phyloP scores from a whole-genome alignment of 2,113 vertebrate genomes.

The Accipiter cooperii region DNA sequence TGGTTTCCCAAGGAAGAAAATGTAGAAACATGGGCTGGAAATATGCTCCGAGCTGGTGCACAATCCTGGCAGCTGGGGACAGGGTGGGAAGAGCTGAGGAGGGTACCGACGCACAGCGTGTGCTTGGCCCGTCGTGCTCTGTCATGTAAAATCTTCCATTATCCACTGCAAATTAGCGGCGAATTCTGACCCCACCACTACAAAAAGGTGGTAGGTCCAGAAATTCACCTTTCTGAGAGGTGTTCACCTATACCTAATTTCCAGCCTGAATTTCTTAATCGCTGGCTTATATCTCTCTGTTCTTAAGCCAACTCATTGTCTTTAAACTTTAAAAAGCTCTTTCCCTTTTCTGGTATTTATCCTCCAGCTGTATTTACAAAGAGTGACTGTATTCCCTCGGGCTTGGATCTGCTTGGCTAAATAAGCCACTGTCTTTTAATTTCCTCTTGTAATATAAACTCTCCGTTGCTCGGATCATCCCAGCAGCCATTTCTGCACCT shows the following conservation, averaged over 20 bases:
- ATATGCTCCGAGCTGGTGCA: background rate
- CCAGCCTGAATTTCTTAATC: background rate
- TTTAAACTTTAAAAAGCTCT: background rate
- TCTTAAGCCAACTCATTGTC: slow-evolving; percentile 22
- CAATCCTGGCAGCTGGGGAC: fast-evolving
- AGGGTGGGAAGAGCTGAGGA: background rate
- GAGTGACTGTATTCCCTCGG: background rate
- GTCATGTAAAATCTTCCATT: background rate
- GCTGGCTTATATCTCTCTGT: background rate
- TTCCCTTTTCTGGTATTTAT: slow-evolving; percentile 23
- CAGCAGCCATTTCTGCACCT: slow-evolving; percentile 34
- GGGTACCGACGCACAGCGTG: background rate
- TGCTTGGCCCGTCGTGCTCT: background rate
- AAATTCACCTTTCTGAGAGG: background rate
- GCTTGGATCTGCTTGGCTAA: slow-evolving; percentile 19
- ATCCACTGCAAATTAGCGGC: background rate
- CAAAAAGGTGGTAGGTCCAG: background rate
- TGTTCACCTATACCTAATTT: background rate
- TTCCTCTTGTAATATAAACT: slow-evolving; percentile 61
- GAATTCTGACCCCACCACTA: background rate
- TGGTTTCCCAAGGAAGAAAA: background rate
- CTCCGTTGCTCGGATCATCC: background rate
- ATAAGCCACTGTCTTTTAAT: slow-evolving; percentile 51
- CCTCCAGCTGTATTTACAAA: slow-evolving; percentile 52
- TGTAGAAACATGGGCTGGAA: background rate